phyloP scores from a whole-genome alignment of 1,140 invertebrate species.

The Tetramorium parvispinum region DNA sequence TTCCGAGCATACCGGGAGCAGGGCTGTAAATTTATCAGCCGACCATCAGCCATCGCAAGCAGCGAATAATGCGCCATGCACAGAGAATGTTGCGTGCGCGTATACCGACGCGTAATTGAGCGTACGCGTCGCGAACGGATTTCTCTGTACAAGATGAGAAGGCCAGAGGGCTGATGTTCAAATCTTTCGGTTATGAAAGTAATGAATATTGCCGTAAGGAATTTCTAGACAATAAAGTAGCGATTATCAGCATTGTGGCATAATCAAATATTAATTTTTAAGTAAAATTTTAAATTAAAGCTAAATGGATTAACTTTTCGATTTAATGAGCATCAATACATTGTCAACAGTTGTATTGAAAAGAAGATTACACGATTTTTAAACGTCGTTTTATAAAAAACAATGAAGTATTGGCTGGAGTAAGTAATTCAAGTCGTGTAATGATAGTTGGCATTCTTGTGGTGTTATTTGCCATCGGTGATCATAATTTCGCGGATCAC shows the following conservation, averaged over 20 bases:
- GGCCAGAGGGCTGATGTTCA: slow-evolving; percentile 1
- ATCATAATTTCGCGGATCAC: slow-evolving; percentile 43
- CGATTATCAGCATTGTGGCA: not conserved
- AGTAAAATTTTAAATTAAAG: not conserved
- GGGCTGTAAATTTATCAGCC: slow-evolving; percentile 81
- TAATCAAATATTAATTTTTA: not conserved
- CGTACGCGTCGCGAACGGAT: slow-evolving; percentile 38
- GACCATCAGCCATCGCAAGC: slow-evolving; percentile 78
- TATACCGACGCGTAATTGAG: slow-evolving; percentile 44
- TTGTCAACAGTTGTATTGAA: not conserved
- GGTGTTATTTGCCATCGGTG: slow-evolving; percentile 18
- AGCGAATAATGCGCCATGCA: slow-evolving; percentile 77
- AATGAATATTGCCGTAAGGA: not conserved
- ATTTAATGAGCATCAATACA: not conserved
- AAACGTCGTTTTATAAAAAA: not conserved
- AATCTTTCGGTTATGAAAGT: not conserved
- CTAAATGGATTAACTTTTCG: not conserved
- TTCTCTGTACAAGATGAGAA: slow-evolving; percentile 5
- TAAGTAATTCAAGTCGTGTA: slow-evolving; percentile 3
- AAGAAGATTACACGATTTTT: not conserved
- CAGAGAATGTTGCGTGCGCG: slow-evolving; percentile 18
- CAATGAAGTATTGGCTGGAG: not conserved
- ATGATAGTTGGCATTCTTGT: not conserved
- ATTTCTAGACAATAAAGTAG: not conserved
- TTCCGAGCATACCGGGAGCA: slow-evolving; percentile 72